Percentiles rank a stretch among this genome's conserved stretches.
phyloP scores from a whole-genome alignment of 2,888 invertebrate species.

The Xestobium rufovillosum region DNA sequence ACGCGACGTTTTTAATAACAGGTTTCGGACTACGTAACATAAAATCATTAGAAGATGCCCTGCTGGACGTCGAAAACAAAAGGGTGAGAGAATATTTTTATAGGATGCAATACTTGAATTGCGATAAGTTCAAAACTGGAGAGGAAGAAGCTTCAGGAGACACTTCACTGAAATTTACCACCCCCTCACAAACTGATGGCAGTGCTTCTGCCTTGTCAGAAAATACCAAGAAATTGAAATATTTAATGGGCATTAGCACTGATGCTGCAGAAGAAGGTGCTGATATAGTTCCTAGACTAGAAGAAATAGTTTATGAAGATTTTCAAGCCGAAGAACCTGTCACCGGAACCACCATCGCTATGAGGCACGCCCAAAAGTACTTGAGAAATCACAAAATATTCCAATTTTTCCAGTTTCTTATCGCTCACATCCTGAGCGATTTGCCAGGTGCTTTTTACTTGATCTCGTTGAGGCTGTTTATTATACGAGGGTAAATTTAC shows the following conservation, averaged over 20 bases:
- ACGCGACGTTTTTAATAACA: conserved; percentile 29
- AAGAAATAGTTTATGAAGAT: conserved; percentile 8
- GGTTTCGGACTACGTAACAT: conserved; percentile 35
- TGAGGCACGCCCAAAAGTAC: conserved; percentile 39
- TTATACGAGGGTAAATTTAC: no score
- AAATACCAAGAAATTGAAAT: conserved; percentile 25
- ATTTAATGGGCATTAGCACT: conserved; percentile 31
- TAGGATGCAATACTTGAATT: background rate
- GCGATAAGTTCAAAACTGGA: background rate
- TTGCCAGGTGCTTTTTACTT: conserved; percentile 30
- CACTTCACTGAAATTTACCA: conserved; percentile 4
- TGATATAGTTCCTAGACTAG: conserved; percentile 9
- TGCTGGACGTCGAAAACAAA: conserved; percentile 23
- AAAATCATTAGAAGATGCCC: conserved; percentile 29
- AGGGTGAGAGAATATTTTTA: background rate
- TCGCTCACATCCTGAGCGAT: conserved; percentile 41
- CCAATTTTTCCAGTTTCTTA: conserved; percentile 44
- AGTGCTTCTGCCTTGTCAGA: conserved; percentile 7
- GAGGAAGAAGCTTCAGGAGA: background rate
- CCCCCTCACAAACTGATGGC: conserved; percentile 17
- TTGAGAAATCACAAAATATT: conserved; percentile 40
- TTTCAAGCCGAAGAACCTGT: conserved; percentile 17
- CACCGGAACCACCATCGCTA: conserved; percentile 27
- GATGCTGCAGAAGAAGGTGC: conserved; percentile 17
- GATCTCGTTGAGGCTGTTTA: background rate